Evolutionary conservation across 2,113 vertebrate genomes (phyloP).

Genomic region (Rhipidura dahli): DNA sequence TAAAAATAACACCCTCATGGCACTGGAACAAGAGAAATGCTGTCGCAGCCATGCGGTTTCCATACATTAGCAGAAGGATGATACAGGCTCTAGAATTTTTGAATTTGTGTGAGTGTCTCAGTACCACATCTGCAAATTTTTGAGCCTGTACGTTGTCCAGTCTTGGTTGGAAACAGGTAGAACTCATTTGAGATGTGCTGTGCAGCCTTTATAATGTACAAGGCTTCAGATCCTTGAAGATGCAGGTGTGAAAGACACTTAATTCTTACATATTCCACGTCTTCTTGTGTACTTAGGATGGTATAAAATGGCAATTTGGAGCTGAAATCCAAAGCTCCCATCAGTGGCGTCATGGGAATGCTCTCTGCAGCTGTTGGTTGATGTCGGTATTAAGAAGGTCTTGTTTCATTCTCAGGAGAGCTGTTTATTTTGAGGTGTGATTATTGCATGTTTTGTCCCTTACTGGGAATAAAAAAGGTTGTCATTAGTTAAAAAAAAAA

Average conservation of each 20-base stretch:
- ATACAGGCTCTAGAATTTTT: conserved; percentile 8
- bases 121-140: conserved; percentile 54
- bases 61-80: conserved; percentile 18
- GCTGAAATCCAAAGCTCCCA: neutral
- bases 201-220: neutral
- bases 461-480: neutral
- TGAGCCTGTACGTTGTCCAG: neutral
- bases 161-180: neutral
- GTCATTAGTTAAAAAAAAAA: neutral
- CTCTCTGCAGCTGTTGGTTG: neutral
- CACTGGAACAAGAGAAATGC: conserved; percentile 40
- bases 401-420: neutral
- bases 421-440: conserved; percentile 11
- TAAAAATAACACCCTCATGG: conserved; percentile 60
- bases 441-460: neutral
- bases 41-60: neutral
- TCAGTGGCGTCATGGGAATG: neutral
- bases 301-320: neutral
- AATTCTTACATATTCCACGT: neutral
- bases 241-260: neutral
- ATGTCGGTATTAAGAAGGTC: neutral
- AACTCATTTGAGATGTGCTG: neutral
- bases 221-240: neutral
- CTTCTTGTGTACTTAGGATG: neutral
- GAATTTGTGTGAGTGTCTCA: neutral